phyloP scores from a whole-genome alignment of 1,140 invertebrate genomes.

The Zaprionus africanus region DNA sequence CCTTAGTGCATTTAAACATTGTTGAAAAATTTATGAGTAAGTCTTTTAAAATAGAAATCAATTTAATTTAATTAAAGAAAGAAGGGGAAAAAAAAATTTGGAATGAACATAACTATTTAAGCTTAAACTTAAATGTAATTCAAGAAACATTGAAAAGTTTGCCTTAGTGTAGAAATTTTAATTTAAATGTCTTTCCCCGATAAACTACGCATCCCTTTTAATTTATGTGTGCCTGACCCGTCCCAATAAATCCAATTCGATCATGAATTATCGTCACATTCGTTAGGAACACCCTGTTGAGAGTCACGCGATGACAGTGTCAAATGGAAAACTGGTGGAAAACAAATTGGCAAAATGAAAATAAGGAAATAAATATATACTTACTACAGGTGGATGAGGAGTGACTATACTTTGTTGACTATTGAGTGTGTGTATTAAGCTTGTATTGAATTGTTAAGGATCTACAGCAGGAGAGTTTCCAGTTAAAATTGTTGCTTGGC shows the following conservation, averaged over 20 bases:
- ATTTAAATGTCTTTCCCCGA: background rate
- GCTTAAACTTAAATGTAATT: too few relatives aligned
- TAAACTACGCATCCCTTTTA: background rate
- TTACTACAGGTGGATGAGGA: background rate
- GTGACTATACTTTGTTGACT: background rate
- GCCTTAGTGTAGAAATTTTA: background rate
- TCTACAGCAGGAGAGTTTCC: background rate
- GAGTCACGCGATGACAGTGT: conserved; percentile 32
- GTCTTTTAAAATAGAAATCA: background rate
- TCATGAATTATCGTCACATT: conserved; percentile 21
- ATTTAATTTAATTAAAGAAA: too few relatives aligned
- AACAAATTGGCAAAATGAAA: background rate
- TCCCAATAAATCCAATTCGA: conserved; percentile 4
- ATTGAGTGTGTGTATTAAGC: conserved; percentile 1
- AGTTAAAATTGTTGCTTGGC: background rate
- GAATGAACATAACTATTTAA: too few relatives aligned
- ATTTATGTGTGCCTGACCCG: conserved; percentile 24
- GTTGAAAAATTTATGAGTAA: background rate
- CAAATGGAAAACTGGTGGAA: conserved; percentile 26
- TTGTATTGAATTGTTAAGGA: background rate
- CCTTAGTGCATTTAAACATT: background rate
- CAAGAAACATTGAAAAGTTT: too few relatives aligned
- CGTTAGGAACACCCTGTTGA: conserved; percentile 4
- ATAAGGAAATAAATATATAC: conserved; percentile 4
- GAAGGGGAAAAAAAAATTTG: too few relatives aligned